Evolutionary conservation across 1,140 invertebrate species (phyloP).

Genomic region (Drosophila kepulauana): DNA sequence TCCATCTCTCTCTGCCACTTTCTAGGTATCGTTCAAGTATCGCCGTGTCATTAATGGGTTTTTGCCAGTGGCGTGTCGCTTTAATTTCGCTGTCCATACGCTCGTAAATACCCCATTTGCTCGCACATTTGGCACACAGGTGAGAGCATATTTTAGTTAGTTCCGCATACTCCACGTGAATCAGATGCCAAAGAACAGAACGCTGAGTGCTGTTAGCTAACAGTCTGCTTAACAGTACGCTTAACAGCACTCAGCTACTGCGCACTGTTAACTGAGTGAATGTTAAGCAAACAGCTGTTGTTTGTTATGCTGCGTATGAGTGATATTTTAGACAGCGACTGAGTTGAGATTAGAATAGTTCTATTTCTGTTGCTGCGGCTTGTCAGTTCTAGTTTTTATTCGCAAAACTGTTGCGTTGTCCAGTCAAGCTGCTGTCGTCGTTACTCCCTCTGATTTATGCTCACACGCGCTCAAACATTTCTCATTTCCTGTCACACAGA

Average conservation of each 20-base stretch:
- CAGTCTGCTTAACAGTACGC: not conserved
- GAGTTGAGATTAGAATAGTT: not conserved
- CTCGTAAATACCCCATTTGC: slow-evolving; percentile 1
- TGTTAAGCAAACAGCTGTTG: slow-evolving; percentile 55
- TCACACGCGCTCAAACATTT: slow-evolving; percentile 45
- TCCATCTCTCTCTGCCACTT: no score
- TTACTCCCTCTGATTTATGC: slow-evolving; percentile 39
- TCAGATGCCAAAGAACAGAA: not conserved
- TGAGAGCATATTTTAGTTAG: slow-evolving; percentile 12
- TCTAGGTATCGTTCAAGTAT: slow-evolving; percentile 21
- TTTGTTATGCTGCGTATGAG: slow-evolving; percentile 66
- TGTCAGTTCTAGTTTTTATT: not conserved
- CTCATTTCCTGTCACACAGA: slow-evolving; percentile 57
- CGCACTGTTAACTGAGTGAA: slow-evolving; percentile 29
- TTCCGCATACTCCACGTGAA: not conserved
- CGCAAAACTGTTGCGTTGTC: not conserved
- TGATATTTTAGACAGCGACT: slow-evolving; percentile 35
- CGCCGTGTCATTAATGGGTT: slow-evolving; percentile 70
- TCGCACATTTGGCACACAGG: not conserved
- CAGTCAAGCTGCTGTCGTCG: not conserved
- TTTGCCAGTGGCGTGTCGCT: slow-evolving; percentile 14
- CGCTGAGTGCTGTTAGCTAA: slow-evolving; percentile 54
- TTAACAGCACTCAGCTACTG: not conserved
- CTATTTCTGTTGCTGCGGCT: not conserved
- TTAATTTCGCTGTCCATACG: slow-evolving; percentile 11